Evolutionary conservation across 2,888 invertebrate genomes (phyloP).

Genomic region (Eueremaeus valkanovi): DNA sequence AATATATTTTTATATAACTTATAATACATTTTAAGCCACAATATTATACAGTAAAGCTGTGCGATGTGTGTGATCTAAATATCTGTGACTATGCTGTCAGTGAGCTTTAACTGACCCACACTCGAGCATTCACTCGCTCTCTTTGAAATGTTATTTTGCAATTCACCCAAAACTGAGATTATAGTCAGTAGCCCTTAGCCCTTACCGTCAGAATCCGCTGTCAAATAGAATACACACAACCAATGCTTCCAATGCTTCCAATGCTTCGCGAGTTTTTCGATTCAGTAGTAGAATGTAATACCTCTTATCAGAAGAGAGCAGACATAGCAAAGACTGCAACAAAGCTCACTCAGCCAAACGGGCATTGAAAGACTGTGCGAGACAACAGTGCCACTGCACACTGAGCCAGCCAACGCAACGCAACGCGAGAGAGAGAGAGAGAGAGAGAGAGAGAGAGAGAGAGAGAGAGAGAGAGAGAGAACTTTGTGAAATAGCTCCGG

Average conservation of each 20-base stretch:
- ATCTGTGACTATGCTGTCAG: background rate
- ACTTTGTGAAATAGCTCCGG: background rate
- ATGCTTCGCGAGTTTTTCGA: slow-evolving; percentile 6
- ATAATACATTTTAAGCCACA: slow-evolving; percentile 14
- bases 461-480: slow-evolving; percentile 40
- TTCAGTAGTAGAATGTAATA: slow-evolving; percentile 13
- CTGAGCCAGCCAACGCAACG: too few species aligned
- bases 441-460: slow-evolving; percentile 36
- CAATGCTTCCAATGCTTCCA: too few species aligned
- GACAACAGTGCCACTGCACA: background rate
- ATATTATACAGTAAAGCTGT: background rate
- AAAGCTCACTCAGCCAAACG: slow-evolving; percentile 9
- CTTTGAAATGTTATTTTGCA: slow-evolving; percentile 10
- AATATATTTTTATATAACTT: background rate
- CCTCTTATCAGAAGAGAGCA: slow-evolving; percentile 28
- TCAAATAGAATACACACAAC: slow-evolving; percentile 18
- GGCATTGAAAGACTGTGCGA: background rate
- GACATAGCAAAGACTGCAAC: slow-evolving; percentile 2
- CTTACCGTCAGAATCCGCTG: background rate
- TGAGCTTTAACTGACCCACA: background rate
- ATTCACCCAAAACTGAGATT: slow-evolving; percentile 24
- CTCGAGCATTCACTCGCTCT: background rate
- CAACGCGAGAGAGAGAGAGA: slow-evolving; percentile 29
- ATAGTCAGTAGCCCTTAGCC: slow-evolving; percentile 2
- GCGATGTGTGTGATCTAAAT: slow-evolving; percentile 1